Evolutionary conservation across 2,888 invertebrate genomes (phyloP).

Genomic region (Microdon myrmicae): DNA sequence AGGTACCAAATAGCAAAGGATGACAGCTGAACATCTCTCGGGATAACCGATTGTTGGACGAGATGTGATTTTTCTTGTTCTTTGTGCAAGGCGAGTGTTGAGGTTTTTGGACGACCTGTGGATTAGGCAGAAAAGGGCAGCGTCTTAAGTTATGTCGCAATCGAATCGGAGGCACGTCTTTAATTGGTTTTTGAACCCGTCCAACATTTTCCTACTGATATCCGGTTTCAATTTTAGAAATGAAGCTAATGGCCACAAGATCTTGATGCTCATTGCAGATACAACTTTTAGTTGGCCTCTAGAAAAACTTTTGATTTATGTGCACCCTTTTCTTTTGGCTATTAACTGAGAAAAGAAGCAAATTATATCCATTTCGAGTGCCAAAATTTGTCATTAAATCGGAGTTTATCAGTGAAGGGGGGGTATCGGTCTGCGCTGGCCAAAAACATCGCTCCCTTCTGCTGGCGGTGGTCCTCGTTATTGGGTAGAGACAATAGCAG

Average conservation of each 20-base stretch:
- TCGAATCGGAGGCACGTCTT: constrained; percentile 22
- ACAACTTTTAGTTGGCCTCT: constrained; percentile 12
- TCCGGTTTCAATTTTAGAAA: too few relatives aligned
- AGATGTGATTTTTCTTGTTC: too few relatives aligned
- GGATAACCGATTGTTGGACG: not conserved
- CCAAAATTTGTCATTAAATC: constrained; percentile 66
- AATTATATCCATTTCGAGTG: constrained; percentile 57
- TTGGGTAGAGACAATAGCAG: too few relatives aligned
- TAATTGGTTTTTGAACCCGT: constrained; percentile 20
- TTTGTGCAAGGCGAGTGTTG: too few relatives aligned
- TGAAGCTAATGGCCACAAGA: too few relatives aligned
- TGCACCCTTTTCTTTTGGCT: constrained; percentile 11
- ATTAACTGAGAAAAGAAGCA: constrained; percentile 53
- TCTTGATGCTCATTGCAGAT: constrained; percentile 5
- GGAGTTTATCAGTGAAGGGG: constrained; percentile 59
- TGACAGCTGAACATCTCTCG: constrained; percentile 19
- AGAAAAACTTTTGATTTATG: constrained; percentile 15
- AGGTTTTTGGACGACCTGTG: too few relatives aligned
- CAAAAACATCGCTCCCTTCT: too few relatives aligned
- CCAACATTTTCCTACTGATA: too few relatives aligned
- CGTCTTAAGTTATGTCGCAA: too few relatives aligned
- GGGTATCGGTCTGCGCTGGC: too few relatives aligned
- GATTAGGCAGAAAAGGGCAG: too few relatives aligned
- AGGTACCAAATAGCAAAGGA: constrained; percentile 16
- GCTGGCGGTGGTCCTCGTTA: too few relatives aligned